phyloP scores from a whole-genome alignment of 2,113 vertebrate species.

The Felis chaus region DNA sequence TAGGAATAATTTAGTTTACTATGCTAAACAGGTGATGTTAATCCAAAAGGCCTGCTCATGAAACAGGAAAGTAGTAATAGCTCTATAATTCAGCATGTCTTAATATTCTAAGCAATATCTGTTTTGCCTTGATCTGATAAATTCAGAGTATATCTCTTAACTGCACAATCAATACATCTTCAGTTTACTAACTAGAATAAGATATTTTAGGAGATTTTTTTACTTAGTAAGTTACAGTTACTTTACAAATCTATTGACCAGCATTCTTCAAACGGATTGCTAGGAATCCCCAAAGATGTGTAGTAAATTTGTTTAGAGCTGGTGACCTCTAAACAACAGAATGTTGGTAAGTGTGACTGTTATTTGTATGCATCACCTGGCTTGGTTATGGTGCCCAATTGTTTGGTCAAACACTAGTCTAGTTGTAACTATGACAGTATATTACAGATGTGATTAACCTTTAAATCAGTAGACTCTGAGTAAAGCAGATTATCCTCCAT shows the following conservation, averaged over 20 bases:
- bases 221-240: background rate
- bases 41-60: background rate
- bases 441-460: background rate
- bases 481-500: background rate
- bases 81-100: background rate
- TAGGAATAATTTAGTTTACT: background rate
- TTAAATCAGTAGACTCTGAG: background rate
- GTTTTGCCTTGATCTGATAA: background rate
- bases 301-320: background rate
- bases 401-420: background rate
- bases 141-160: background rate
- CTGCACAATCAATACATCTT: background rate
- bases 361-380: background rate
- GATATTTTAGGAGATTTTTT: background rate
- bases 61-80: background rate
- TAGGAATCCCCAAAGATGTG: background rate
- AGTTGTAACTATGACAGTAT: background rate
- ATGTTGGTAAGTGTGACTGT: background rate
- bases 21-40: background rate
- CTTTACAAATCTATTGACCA: background rate
- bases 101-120: background rate
- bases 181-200: background rate
- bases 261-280: background rate
- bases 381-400: background rate
- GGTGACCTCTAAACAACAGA: background rate